Evolutionary conservation across 2,113 vertebrate species (phyloP), one percentile per base, ranked within the genome.

Genomic region (Pachyramphus minor): DNA sequence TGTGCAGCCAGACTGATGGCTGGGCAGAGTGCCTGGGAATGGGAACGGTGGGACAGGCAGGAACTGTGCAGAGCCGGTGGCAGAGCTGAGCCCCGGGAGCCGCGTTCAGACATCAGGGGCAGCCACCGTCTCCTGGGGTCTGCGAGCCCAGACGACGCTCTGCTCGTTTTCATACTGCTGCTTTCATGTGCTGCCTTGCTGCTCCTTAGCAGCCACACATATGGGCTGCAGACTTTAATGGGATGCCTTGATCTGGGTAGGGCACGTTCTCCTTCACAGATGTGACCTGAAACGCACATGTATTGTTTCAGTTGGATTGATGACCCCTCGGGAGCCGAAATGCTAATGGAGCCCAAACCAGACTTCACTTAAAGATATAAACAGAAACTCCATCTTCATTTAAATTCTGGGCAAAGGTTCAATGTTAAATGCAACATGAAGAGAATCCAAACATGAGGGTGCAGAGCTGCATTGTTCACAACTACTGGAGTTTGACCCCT

Each of bases 201-300:
- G 87, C 93, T 91, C 14, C 56, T 96, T 55, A 93, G 84, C 93
- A 94, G 94, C 73, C 91, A 63, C 95, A 87, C 96, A 95, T 95
- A 95, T 96, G 95, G 94, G 78, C 81, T 93, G 87, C 94, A 97
- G 95, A 73, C 95, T 88, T 67, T 47, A 93, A 87, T 95, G 89
- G 94, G 87, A 73, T 91, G 91, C 94, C 94, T 95, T 95, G 94
- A 96, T 96, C 93, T 90, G 91, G 17, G 24, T 14, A 95, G 71
- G 84, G 78, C 95, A 77, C 55, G 1, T 79, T 93, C 90, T 90
- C 87, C 91, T 91, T 96, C 94, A 62, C 93, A 96, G 95, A 93
- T 94, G 94, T 85, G 91, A 96, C 91, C 94, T 79, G 91, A 75
- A 62, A 62, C 2, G 17, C 91, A 80, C 94, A 63, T 91, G 75